Percentiles rank a stretch among this genome's conserved stretches.
Conservation (phyloP, 2,797 vertebrate genomes). For the Ctenosaura bakeri region DNA sequence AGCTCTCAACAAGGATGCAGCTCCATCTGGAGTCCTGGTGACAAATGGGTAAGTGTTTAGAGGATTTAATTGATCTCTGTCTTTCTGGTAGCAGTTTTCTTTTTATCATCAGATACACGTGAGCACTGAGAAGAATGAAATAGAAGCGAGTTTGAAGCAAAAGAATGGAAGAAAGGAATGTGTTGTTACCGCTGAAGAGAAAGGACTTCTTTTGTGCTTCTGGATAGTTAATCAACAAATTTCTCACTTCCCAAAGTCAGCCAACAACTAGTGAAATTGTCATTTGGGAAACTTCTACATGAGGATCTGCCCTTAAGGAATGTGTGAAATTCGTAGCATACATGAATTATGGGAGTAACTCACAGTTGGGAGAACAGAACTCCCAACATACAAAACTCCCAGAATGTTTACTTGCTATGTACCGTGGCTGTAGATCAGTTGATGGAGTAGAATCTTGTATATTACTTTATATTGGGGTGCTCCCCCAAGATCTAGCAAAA, state of each 20-base stretch:
- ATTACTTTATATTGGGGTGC: background rate
- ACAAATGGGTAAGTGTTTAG: conserved; percentile 90
- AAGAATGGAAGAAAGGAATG: background rate
- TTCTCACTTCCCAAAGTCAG: background rate
- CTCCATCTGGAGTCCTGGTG: conserved; percentile 94
- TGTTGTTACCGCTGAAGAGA: background rate
- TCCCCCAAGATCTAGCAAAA: background rate
- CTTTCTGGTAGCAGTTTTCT: background rate
- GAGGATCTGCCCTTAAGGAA: background rate
- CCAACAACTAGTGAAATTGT: background rate
- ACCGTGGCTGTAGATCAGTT: background rate
- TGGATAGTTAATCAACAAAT: background rate
- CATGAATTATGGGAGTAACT: background rate
- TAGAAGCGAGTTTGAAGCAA: background rate
- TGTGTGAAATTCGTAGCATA: background rate
- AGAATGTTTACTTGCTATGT: background rate
- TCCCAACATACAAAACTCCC: background rate
- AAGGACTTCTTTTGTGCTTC: conserved; percentile 2
- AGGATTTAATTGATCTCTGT: rapidly evolving
- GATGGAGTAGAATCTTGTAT: no score
- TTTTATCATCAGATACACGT: background rate
- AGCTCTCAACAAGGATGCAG: conserved; percentile 92
- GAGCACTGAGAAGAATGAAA: background rate
- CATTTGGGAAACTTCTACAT: background rate
- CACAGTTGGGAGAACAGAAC: background rate